phyloP scores from a whole-genome alignment of 1,140 invertebrate species.

The Ooceraea biroi region DNA sequence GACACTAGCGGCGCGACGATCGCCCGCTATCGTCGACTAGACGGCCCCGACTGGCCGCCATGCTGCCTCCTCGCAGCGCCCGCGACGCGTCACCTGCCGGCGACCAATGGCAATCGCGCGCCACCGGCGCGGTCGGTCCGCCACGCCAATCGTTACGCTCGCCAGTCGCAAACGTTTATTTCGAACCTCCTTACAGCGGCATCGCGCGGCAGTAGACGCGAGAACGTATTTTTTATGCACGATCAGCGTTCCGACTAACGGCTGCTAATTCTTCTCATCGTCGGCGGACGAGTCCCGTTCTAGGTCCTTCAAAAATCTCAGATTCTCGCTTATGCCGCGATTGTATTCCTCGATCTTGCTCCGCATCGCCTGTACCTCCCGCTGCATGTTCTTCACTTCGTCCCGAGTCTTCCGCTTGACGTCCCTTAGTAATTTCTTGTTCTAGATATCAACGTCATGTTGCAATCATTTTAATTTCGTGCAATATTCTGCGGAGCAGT shows the following conservation, averaged over 20 bases:
- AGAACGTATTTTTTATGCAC: background rate
- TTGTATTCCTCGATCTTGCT: slow-evolving; percentile 76
- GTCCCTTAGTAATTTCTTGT: slow-evolving; percentile 70
- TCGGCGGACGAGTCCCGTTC: slow-evolving; percentile 62
- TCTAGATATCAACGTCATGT: slow-evolving; percentile 49
- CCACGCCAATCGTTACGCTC: background rate
- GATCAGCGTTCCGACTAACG: no score
- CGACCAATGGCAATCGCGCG: background rate
- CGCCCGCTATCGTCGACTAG: slow-evolving; percentile 64
- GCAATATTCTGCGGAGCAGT: background rate
- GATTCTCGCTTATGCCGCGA: slow-evolving; percentile 74
- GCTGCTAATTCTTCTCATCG: slow-evolving; percentile 61
- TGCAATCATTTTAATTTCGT: background rate
- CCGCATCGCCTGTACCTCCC: slow-evolving; percentile 70
- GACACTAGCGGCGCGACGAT: slow-evolving; percentile 81
- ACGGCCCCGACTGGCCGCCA: slow-evolving; percentile 53
- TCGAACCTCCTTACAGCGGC: background rate
- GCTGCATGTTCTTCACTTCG: slow-evolving; percentile 73
- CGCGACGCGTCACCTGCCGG: background rate
- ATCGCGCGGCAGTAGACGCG: background rate
- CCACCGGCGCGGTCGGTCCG: background rate
- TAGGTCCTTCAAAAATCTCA: slow-evolving; percentile 73
- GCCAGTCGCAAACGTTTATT: slow-evolving; percentile 19
- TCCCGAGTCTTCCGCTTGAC: slow-evolving; percentile 75
- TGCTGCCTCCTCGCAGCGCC: slow-evolving; percentile 17